Base-by-base conservation (phyloP, 1,140 invertebrate species). In the Argopecten irradians region DNA sequence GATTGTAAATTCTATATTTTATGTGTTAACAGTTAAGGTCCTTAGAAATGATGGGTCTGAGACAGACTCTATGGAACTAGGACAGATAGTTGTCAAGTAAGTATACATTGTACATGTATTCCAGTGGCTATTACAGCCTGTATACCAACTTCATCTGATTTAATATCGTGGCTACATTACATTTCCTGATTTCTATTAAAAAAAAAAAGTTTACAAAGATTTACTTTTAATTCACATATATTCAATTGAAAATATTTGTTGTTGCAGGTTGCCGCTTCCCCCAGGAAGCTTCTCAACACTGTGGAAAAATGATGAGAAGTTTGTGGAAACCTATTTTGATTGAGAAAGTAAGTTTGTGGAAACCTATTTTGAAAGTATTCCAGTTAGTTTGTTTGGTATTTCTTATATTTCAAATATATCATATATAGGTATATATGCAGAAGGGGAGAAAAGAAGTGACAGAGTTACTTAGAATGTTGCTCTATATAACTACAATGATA, bases 251-350 rank as follows among this genome's bases (percentile, higher is more conserved):
- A n/a, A n/a, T n/a, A n/a, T 90, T 91, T 82, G 41, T 41, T 41
- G 33, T 91, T 92, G 16, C 90, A 95, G 95, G 87, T 93, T 98
- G 22, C 98, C 98, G 0, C 94, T 99, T 32, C 98, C 98, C 0
- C 98, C 98, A 0, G 98, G 98, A 9, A 97, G 97, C 41, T 97
- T 98, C 93, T 97, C 97, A 0, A 98, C 98, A 0, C 95, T 99
- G 0, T 99, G 97, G 95, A 96, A 96, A 91, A 97, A 97, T 35
- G 97, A 98, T 87, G 97, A 98, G n/a, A 96, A 97, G 87, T 99
- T 98, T 93, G 96, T 97, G 86, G 96, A 97, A 89, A 96, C 91
- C 8, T 94, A 94, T 87, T 94, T 93, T 90, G 88, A n/a, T n/a
- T n/a, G n/a, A n/a, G n/a, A n/a, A n/a, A n/a, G n/a, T n/a, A 96